Evolutionary conservation across 2,113 vertebrate species (phyloP).

Genomic region (Steatornis caripensis): DNA sequence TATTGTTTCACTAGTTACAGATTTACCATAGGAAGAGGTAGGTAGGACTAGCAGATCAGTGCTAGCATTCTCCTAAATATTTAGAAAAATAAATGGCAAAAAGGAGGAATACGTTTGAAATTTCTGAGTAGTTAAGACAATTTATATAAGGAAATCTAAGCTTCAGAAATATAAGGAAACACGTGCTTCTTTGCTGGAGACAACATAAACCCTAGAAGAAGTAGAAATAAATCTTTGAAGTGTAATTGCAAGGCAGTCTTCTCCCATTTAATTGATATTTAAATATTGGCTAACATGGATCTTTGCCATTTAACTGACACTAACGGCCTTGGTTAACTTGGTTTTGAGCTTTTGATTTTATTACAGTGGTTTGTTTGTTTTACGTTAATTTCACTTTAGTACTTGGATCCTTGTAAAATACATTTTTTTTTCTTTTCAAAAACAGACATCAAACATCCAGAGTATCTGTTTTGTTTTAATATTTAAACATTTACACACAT

Average conservation of each 20-base stretch:
- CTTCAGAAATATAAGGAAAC: background rate
- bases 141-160: background rate
- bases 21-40: background rate
- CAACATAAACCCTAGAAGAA: background rate
- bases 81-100: background rate
- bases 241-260: constrained; percentile 37
- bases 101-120: background rate
- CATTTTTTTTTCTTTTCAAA: constrained; percentile 1
- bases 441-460: constrained; percentile 36
- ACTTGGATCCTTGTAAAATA: constrained; percentile 36
- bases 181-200: background rate
- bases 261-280: constrained; percentile 62
- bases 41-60: background rate
- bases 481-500: constrained; percentile 58
- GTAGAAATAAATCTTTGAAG: constrained; percentile 46
- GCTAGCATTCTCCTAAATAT: background rate
- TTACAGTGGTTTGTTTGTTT: constrained; percentile 59
- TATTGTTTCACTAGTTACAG: background rate
- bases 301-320: constrained; percentile 62
- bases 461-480: constrained; percentile 63
- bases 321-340: constrained; percentile 53
- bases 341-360: constrained; percentile 59
- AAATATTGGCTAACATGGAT: constrained; percentile 37
- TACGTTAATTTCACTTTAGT: constrained; percentile 62
- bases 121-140: background rate